Evolutionary conservation across 2,888 invertebrate species (phyloP).

Genomic region (Ptilodon capucinus): DNA sequence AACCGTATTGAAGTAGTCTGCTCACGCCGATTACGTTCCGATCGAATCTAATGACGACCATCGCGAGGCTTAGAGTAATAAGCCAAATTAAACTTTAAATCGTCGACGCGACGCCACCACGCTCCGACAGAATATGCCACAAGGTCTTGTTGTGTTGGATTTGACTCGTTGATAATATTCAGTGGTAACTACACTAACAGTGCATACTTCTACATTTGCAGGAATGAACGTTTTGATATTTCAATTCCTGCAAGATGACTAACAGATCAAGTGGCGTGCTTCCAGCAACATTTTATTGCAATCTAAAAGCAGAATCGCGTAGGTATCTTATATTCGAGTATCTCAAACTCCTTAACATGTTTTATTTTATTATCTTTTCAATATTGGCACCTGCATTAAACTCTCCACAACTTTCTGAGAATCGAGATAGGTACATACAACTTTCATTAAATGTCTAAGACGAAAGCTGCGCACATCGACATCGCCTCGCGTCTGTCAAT

Average conservation of each 20-base stretch:
- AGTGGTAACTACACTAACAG: too few relatives aligned
- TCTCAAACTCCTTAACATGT: not conserved
- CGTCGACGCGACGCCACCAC: too few relatives aligned
- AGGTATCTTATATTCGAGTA: not conserved
- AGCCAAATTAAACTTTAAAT: too few relatives aligned
- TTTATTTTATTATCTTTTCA: not conserved
- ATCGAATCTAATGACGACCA: too few relatives aligned
- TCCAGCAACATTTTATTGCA: not conserved
- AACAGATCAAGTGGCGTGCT: not conserved
- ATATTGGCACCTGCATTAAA: not conserved
- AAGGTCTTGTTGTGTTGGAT: too few relatives aligned
- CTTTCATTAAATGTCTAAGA: not conserved
- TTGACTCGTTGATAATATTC: too few relatives aligned
- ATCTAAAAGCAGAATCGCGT: not conserved
- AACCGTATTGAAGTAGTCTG: too few relatives aligned
- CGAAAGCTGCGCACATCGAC: slow-evolving; percentile 1
- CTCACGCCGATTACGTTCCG: too few relatives aligned
- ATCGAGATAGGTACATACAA: not conserved
- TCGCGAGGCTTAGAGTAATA: too few relatives aligned
- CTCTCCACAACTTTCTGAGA: not conserved
- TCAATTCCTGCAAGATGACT: not conserved
- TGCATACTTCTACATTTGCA: not conserved
- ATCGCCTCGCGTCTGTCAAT: slow-evolving; percentile 4
- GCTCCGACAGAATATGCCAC: too few relatives aligned
- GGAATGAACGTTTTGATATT: not conserved